Conservation (phyloP, 2,888 invertebrate genomes). For the Notodonta ziczac region DNA sequence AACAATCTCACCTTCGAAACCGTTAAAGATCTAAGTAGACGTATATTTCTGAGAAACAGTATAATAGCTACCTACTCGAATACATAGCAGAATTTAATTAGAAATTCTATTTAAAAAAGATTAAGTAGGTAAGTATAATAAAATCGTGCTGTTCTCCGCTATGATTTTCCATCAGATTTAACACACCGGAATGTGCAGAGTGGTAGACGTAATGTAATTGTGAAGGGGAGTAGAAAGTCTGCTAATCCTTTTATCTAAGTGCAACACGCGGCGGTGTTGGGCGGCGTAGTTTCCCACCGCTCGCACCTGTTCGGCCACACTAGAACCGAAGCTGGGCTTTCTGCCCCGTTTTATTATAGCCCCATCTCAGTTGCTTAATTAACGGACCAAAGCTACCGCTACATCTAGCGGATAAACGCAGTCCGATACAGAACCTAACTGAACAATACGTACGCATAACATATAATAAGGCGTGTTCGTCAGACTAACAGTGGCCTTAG, state of each 20-base stretch:
- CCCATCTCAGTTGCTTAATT: conserved; percentile 61
- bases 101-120: no score
- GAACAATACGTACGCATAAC: no score
- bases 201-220: conserved; percentile 52
- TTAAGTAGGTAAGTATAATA: not conserved
- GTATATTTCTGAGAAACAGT: no score
- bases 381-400: conserved; percentile 43
- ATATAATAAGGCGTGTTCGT: no score
- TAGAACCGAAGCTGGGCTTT: conserved; percentile 49
- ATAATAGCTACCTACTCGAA: no score
- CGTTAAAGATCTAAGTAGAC: not conserved
- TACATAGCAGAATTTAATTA: not conserved
- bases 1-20: conserved; percentile 52
- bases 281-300: conserved; percentile 50
- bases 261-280: conserved; percentile 64
- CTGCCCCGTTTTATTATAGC: conserved; percentile 62
- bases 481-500: no score
- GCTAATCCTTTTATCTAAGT: conserved; percentile 76
- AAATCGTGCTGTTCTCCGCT: not conserved
- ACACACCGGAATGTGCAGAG: conserved; percentile 29
- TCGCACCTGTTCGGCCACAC: conserved; percentile 65
- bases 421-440: no score
- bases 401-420: no score
- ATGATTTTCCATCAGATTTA: conserved; percentile 12
- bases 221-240: conserved; percentile 61